phyloP scores from a whole-genome alignment of 2,797 vertebrate genomes.

The Sebastes taczanowskii region DNA sequence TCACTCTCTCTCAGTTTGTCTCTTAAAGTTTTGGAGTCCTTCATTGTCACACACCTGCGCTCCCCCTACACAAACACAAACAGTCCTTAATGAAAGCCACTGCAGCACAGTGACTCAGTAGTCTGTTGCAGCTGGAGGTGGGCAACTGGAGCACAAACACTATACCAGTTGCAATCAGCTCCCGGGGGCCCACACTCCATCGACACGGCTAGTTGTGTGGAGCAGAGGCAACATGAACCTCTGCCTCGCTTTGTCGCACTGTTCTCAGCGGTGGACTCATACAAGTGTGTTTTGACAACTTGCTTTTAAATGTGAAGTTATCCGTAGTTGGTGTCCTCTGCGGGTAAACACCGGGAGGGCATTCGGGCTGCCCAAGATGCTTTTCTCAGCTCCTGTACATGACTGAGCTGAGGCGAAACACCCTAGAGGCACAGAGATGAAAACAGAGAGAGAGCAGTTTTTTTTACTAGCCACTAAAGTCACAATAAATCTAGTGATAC shows the following conservation, averaged over 20 bases:
- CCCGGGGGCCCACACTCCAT: background rate
- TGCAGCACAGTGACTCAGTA: slow-evolving; percentile 2
- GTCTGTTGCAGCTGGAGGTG: background rate
- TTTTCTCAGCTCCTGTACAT: background rate
- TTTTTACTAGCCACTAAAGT: background rate
- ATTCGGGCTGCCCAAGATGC: background rate
- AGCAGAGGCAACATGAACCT: background rate
- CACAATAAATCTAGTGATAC: background rate
- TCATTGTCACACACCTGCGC: slow-evolving; percentile 9
- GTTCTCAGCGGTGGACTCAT: background rate
- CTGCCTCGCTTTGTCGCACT: background rate
- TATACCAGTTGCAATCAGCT: background rate
- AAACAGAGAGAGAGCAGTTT: background rate
- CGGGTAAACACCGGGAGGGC: background rate
- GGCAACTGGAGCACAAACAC: slow-evolving; percentile 3
- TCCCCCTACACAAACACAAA: slow-evolving; percentile 10
- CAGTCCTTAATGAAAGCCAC: background rate
- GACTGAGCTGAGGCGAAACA: slow-evolving; percentile 10
- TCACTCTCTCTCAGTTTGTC: background rate
- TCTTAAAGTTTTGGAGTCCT: slow-evolving; percentile 4
- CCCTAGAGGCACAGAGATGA: background rate
- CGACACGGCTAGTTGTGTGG: background rate
- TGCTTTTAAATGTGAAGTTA: slow-evolving; percentile 11
- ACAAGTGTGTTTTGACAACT: slow-evolving; percentile 23
- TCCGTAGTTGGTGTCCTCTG: background rate